A percentile compares a stretch with the other conserved stretches of the same genome.
phyloP scores from a whole-genome alignment of 2,797 vertebrate species.

The Steatocranus sp. region DNA sequence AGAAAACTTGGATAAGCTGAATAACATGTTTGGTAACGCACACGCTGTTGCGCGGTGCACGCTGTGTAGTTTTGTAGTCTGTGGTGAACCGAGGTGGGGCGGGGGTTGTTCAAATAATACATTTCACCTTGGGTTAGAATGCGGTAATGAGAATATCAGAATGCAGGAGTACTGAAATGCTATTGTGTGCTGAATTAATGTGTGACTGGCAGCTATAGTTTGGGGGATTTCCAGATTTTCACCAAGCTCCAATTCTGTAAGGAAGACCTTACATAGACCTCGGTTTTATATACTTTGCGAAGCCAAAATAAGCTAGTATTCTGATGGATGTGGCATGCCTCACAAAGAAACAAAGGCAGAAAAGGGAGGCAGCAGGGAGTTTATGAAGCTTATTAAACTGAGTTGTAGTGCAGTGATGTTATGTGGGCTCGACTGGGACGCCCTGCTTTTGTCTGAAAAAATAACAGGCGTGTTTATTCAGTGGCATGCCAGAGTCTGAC shows the following conservation, averaged over 20 bases:
- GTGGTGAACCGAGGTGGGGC: background rate
- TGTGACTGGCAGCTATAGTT: background rate
- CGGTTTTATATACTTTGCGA: background rate
- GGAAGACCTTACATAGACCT: background rate
- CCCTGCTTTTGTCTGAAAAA: conserved; percentile 46
- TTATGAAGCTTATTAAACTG: conserved; percentile 47
- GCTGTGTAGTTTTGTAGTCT: background rate
- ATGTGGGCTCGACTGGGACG: conserved; percentile 25
- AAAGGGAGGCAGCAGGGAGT: background rate
- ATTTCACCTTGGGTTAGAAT: conserved; percentile 5
- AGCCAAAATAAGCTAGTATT: background rate
- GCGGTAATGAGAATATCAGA: conserved; percentile 27
- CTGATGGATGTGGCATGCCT: background rate
- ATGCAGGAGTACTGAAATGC: background rate
- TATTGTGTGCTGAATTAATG: conserved; percentile 12
- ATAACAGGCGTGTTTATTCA: conserved; percentile 45
- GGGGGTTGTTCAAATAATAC: conserved; percentile 1
- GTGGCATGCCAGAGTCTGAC: conserved; percentile 52
- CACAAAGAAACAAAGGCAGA: conserved; percentile 9
- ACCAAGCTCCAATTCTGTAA: background rate
- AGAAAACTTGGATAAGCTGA: conserved; percentile 16
- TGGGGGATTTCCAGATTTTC: conserved; percentile 30
- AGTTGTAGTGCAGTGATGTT: conserved; percentile 33
- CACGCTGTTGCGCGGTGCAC: background rate
- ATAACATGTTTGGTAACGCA: conserved; percentile 13